phyloP scores from a whole-genome alignment of 2,888 invertebrate genomes.

The Platycnemis pennipes region DNA sequence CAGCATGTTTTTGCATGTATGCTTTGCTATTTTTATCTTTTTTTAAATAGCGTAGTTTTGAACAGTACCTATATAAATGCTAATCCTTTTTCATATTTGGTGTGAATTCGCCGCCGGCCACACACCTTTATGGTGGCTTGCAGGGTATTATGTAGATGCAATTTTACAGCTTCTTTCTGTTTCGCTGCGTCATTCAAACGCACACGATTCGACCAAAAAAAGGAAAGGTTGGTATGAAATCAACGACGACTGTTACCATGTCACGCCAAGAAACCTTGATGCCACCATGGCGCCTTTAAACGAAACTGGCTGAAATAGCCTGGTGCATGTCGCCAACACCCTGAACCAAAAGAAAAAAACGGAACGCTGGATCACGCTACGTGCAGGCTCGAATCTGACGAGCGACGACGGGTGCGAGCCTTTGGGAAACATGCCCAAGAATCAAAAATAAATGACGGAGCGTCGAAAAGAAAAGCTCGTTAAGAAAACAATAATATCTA shows the following conservation, averaged over 20 bases:
- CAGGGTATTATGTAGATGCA: no score
- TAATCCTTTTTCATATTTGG: no score
- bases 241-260: neutral
- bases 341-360: neutral
- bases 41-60: no score
- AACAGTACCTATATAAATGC: no score
- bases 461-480: neutral
- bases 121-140: no score
- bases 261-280: neutral
- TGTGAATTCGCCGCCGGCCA: no score
- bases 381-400: neutral
- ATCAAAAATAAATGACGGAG: neutral
- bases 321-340: neutral
- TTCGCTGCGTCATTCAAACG: neutral
- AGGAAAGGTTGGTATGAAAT: neutral
- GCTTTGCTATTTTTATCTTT: no score
- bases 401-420: neutral
- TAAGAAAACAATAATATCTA: constrained; percentile 13
- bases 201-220: neutral
- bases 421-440: neutral
- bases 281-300: neutral
- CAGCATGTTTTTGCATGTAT: no score
- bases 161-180: no score
- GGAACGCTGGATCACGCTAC: neutral
- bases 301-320: neutral